Conservation (phyloP, 2,888 invertebrate species). For the Lithophane socia region DNA sequence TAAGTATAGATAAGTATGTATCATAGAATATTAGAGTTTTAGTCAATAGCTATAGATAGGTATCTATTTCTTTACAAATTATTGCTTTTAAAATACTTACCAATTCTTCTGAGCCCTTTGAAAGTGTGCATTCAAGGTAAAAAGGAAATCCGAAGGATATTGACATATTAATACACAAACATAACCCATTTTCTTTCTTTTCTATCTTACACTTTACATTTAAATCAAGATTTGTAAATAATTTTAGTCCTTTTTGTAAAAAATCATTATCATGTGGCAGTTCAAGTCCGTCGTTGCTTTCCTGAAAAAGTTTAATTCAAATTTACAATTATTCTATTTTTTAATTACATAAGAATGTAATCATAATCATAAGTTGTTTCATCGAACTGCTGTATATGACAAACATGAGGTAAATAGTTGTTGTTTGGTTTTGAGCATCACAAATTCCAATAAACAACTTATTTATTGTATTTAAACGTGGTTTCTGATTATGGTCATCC, state of each 20-base stretch:
- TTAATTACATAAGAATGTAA: too few relatives aligned
- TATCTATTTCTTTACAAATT: background rate
- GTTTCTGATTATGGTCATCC: too few relatives aligned
- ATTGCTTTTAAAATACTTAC: conserved; percentile 69
- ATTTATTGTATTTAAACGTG: background rate
- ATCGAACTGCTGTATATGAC: background rate
- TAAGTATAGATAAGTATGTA: too few relatives aligned
- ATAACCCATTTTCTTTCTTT: conserved; percentile 61
- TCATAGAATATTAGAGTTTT: too few relatives aligned
- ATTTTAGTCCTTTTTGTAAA: conserved; percentile 72
- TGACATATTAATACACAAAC: conserved; percentile 69
- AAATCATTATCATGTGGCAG: conserved; percentile 72
- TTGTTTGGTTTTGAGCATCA: background rate
- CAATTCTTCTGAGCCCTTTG: conserved; percentile 75
- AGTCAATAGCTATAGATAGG: too few relatives aligned
- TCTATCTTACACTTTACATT: conserved; percentile 68
- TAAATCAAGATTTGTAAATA: conserved; percentile 73
- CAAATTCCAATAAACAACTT: background rate
- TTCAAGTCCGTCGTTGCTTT: conserved; percentile 77
- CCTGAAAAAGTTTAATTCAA: conserved; percentile 69
- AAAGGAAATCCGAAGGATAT: conserved; percentile 75
- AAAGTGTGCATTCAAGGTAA: conserved; percentile 71
- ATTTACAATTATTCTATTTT: background rate
- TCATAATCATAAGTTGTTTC: background rate
- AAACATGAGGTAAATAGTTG: background rate